Conservation (phyloP, 2,888 invertebrate genomes). For the Tipula unca region DNA sequence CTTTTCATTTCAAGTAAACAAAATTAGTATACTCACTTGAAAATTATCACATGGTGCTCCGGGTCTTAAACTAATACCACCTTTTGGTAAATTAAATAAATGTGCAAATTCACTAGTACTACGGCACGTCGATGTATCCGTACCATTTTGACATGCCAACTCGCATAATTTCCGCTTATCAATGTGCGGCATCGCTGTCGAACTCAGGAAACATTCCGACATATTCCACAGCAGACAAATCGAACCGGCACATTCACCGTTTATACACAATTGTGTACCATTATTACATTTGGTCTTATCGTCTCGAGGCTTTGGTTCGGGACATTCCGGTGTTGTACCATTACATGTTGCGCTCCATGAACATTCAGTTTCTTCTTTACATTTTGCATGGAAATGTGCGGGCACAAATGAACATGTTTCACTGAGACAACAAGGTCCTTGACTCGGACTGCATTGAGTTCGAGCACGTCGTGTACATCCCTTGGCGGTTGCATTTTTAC, state of each 20-base stretch:
- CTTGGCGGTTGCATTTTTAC: slow-evolving; percentile 59
- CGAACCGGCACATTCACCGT: slow-evolving; percentile 88
- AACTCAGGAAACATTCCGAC: slow-evolving; percentile 89
- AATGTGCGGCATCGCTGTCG: slow-evolving; percentile 62
- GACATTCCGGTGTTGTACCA: slow-evolving; percentile 80
- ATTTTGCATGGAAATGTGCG: slow-evolving; percentile 54
- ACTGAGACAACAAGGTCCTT: slow-evolving; percentile 92
- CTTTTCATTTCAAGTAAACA: too few species aligned
- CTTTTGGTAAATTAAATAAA: slow-evolving; percentile 60
- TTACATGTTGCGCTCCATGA: slow-evolving; percentile 81
- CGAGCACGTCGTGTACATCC: slow-evolving; percentile 70
- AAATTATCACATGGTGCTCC: slow-evolving; percentile 99
- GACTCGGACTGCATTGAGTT: slow-evolving; percentile 82
- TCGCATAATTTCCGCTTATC: slow-evolving; percentile 86
- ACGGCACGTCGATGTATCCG: slow-evolving; percentile 61
- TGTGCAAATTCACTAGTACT: slow-evolving; percentile 82
- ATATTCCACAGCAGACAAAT: slow-evolving; percentile 93
- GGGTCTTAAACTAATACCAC: slow-evolving; percentile 80
- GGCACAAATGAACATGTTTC: slow-evolving; percentile 70
- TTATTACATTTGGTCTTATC: slow-evolving; percentile 95
- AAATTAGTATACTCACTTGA: slow-evolving; percentile 50
- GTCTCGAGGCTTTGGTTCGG: slow-evolving; percentile 66
- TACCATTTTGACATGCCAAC: slow-evolving; percentile 89
- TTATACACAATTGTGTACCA: slow-evolving; percentile 77
- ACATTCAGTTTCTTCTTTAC: slow-evolving; percentile 82